Evolutionary conservation across 2,113 vertebrate species (phyloP).

Genomic region (Sclerurus mexicanus): DNA sequence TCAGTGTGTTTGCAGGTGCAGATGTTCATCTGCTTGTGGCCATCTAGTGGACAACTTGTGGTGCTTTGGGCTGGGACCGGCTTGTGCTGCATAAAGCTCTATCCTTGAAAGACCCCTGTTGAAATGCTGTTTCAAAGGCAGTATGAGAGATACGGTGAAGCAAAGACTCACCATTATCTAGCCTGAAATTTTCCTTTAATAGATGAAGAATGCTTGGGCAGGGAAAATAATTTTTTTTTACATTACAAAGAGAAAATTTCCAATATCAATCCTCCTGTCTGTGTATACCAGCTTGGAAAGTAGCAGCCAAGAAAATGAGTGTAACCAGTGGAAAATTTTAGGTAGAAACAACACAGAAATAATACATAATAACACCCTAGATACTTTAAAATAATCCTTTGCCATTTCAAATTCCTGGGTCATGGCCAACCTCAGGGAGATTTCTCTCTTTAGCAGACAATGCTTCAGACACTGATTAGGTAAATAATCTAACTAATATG

Average conservation of each 20-base stretch:
- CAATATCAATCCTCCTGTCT: background rate
- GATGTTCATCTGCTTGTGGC: background rate
- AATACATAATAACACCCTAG: background rate
- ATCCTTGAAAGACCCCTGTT: background rate
- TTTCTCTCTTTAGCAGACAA: background rate
- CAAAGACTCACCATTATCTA: background rate
- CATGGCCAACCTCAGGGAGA: background rate
- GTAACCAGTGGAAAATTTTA: background rate
- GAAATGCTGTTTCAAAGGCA: background rate
- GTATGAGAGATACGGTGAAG: background rate
- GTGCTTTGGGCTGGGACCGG: background rate
- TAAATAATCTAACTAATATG: conserved; percentile 54
- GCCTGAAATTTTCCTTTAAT: background rate
- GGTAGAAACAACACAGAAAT: background rate
- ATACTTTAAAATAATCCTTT: background rate
- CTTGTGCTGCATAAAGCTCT: background rate
- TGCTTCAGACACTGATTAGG: conserved; percentile 36
- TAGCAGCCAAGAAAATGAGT: background rate
- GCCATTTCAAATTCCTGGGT: conserved; percentile 3
- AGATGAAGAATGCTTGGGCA: background rate
- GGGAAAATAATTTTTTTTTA: background rate
- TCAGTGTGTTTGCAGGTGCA: background rate
- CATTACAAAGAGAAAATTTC: background rate
- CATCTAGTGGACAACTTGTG: conserved; percentile 27
- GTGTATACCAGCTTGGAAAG: background rate